These are phyloP conservation scores for Antheraea mylitta DNA, from an alignment of 1,140 invertebrate genomes.

Conservation along the genomic window DNA sequence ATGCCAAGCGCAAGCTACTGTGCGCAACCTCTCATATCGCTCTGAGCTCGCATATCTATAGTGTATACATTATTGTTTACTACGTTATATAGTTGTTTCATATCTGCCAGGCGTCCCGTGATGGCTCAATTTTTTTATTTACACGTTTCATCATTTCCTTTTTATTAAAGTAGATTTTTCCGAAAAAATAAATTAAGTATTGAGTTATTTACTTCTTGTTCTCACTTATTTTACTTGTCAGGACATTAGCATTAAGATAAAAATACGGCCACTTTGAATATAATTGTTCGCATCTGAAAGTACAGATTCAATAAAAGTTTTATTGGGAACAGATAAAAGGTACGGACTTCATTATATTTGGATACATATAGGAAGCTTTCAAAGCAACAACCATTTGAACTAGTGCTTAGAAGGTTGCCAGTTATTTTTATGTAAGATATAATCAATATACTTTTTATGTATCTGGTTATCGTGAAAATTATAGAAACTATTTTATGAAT, in stretches of 20 bases:
- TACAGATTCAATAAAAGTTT: not conserved
- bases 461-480: no score
- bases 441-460: not conserved
- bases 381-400: slow-evolving; percentile 6
- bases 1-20: no score
- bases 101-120: no score
- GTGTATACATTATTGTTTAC: no score
- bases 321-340: not conserved
- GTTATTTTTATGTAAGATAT: not conserved
- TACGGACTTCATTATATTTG: not conserved
- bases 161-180: no score
- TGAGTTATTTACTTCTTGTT: no score
- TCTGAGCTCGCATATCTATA: no score
- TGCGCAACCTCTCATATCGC: no score
- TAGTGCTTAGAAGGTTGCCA: slow-evolving; percentile 6
- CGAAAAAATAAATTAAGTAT: not conserved
- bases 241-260: not conserved
- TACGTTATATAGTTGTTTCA: no score
- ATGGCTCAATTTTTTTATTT: no score
- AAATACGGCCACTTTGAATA: not conserved
- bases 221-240: not conserved
- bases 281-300: not conserved
- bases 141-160: no score
- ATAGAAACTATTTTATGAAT: no score
- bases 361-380: not conserved